phyloP scores from a whole-genome alignment of 2,113 vertebrate species.

The Apistogramma diplotaenia region DNA sequence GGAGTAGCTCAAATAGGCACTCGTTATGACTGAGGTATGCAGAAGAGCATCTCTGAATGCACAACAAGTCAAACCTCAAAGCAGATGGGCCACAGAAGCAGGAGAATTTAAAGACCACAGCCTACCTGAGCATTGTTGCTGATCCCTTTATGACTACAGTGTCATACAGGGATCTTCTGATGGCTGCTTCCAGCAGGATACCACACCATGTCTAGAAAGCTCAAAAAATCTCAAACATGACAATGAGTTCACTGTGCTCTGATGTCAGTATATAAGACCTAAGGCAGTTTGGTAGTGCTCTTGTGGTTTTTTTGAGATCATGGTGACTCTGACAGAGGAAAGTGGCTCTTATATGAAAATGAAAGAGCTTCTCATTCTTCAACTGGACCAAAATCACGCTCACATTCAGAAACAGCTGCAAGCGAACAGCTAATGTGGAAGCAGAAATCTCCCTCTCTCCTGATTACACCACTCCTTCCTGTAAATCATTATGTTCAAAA shows the following conservation, averaged over 20 bases:
- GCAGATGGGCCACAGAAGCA: not conserved
- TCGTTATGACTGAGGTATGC: not conserved
- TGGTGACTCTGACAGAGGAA: not conserved
- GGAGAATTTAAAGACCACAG: not conserved
- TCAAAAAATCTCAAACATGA: not conserved
- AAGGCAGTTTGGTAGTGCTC: not conserved
- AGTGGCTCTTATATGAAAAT: not conserved
- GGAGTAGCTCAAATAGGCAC: not conserved
- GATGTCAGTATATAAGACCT: not conserved
- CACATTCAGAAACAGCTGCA: not conserved
- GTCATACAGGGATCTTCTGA: not conserved
- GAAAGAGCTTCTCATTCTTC: not conserved
- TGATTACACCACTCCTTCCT: not conserved
- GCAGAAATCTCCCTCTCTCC: not conserved
- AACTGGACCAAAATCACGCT: not conserved
- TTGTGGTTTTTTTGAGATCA: not conserved
- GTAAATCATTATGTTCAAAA: conserved; percentile 10
- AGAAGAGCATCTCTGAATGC: not conserved
- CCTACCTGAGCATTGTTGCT: not conserved
- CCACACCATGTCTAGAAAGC: too few relatives aligned
- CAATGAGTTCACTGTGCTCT: not conserved
- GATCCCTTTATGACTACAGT: not conserved
- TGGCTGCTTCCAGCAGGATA: too few relatives aligned
- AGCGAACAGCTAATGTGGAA: not conserved
- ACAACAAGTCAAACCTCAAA: not conserved